A percentile compares a stretch with the other conserved stretches of the same genome.
phyloP scores from a whole-genome alignment of 1,140 invertebrate genomes.

The Trinorchestia longiramus region DNA sequence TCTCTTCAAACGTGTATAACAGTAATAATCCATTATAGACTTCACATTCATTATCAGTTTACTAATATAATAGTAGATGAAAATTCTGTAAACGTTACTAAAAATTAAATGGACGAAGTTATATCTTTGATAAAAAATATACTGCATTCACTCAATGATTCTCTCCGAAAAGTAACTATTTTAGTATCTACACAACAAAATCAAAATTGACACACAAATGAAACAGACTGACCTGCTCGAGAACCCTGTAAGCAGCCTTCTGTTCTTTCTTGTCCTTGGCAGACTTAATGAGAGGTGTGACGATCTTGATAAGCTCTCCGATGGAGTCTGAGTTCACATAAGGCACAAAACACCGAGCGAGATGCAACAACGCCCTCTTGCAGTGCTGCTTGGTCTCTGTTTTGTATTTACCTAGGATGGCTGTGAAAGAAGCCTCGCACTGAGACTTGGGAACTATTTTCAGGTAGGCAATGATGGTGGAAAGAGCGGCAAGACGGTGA shows the following conservation, averaged over 20 bases:
- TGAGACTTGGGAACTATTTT: constrained; percentile 54
- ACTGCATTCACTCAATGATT: no score
- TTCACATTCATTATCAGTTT: no score
- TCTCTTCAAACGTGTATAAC: no score
- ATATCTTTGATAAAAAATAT: no score
- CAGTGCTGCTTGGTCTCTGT: constrained; percentile 75
- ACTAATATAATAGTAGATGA: no score
- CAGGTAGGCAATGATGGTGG: constrained; percentile 78
- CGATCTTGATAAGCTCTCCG: constrained; percentile 68
- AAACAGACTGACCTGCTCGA: constrained; percentile 70
- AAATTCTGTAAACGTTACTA: no score
- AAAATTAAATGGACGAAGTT: no score
- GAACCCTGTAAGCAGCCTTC: constrained; percentile 68
- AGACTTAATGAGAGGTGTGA: constrained; percentile 68
- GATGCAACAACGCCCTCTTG: constrained; percentile 83
- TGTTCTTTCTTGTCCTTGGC: constrained; percentile 68
- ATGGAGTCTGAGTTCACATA: constrained; percentile 75
- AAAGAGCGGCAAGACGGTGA: constrained; percentile 81
- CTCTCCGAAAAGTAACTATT: no score
- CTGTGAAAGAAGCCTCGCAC: constrained; percentile 48
- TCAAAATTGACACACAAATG: not conserved
- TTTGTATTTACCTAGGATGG: constrained; percentile 60
- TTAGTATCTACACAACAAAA: not conserved
- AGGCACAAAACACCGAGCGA: constrained; percentile 79
- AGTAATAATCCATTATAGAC: no score